Conservation (phyloP, 2,113 vertebrate species). For the Oncorhynchus masou region DNA sequence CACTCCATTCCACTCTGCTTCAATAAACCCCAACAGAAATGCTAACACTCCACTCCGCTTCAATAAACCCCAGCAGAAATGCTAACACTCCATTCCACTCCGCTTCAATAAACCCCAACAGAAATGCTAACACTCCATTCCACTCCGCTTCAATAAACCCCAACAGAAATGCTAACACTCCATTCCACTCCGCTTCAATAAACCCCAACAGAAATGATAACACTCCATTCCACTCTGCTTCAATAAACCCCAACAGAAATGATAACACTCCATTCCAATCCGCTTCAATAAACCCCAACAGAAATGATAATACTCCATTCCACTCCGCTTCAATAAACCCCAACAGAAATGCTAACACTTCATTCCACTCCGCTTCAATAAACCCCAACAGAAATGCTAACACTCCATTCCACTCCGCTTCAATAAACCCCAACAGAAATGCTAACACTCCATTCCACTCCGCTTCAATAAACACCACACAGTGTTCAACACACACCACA, state of each 20-base stretch:
- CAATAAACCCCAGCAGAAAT: background rate
- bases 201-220: background rate
- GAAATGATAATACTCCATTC: background rate
- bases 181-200: background rate
- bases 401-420: too few relatives aligned
- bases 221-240: too few relatives aligned
- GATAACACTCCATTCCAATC: too few relatives aligned
- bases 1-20: background rate
- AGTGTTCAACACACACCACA: background rate
- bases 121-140: background rate
- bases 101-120: background rate
- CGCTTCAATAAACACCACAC: background rate
- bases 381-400: background rate
- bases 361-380: background rate
- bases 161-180: background rate
- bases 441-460: background rate
- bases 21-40: background rate
- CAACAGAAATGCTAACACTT: background rate
- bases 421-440: background rate
- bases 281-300: background rate
- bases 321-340: background rate
- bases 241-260: background rate
- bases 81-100: background rate
- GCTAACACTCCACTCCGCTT: background rate
- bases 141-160: background rate